phyloP scores from a whole-genome alignment of 2,113 vertebrate genomes.

The Onychostoma macrolepis region DNA sequence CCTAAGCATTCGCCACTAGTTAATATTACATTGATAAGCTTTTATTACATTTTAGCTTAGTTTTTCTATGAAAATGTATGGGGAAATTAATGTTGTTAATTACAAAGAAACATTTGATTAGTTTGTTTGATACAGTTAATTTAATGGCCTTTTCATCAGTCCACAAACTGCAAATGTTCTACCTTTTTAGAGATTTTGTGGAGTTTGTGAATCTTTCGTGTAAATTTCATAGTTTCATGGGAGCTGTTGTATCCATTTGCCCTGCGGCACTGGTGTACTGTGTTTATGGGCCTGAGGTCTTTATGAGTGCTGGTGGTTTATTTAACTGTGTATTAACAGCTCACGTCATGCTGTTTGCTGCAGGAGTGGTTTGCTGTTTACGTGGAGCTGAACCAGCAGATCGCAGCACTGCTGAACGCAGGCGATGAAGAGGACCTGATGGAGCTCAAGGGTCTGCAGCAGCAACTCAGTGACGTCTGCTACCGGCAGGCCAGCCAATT shows the following conservation, averaged over 20 bases:
- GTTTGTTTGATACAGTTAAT: not conserved
- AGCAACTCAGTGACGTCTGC: slow-evolving; percentile 96
- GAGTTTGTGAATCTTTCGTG: not conserved
- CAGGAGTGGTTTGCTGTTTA: slow-evolving; percentile 99
- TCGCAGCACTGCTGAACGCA: slow-evolving; percentile 89
- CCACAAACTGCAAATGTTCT: not conserved
- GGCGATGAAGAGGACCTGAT: slow-evolving; percentile 93
- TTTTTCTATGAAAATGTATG: not conserved
- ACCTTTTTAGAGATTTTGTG: not conserved
- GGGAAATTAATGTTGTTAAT: not conserved
- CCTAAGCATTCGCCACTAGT: not conserved
- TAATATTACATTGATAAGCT: not conserved
- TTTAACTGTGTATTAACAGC: not conserved
- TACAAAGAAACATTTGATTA: not conserved
- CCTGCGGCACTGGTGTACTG: not conserved
- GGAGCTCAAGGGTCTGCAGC: slow-evolving; percentile 92
- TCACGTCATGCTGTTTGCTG: slow-evolving; percentile 17
- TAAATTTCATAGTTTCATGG: not conserved
- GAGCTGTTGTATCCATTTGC: not conserved
- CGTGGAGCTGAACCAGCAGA: slow-evolving; percentile 98
- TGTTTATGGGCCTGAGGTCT: not conserved
- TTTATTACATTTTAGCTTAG: not conserved
- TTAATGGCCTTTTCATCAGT: not conserved
- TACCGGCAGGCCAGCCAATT: slow-evolving; percentile 97
- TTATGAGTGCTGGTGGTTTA: slow-evolving; percentile 14